These are phyloP conservation scores for Panzeria rudis DNA, from an alignment of 2,888 invertebrate genomes.

Conservation along the genomic window DNA sequence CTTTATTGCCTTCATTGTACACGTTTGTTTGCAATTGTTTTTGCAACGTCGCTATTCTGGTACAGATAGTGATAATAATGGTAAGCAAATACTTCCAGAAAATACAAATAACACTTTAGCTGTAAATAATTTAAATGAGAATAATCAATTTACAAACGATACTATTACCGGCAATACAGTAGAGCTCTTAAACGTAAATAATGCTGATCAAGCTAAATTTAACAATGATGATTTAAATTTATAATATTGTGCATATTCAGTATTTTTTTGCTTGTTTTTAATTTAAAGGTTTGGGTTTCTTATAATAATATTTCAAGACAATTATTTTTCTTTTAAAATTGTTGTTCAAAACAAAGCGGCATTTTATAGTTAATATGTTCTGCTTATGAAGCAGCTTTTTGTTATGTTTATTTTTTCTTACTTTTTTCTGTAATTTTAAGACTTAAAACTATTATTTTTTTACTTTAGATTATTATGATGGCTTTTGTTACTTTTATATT, in stretches of 20 bases:
- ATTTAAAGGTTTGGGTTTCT: not conserved
- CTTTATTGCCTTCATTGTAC: constrained; percentile 86
- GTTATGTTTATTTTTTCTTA: not conserved
- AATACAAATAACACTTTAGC: constrained; percentile 27
- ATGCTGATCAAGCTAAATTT: constrained; percentile 69
- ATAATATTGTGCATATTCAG: constrained; percentile 3
- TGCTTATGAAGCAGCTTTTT: constrained; percentile 28
- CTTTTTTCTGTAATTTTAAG: constrained; percentile 41
- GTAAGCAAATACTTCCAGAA: constrained; percentile 60
- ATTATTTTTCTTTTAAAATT: constrained; percentile 10
- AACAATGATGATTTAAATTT: constrained; percentile 77
- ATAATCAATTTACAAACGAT: constrained; percentile 38
- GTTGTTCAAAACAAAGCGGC: constrained; percentile 9
- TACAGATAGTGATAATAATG: constrained; percentile 70
- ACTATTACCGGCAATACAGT: constrained; percentile 22
- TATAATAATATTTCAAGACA: not conserved
- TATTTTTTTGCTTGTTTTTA: constrained; percentile 1
- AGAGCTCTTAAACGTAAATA: constrained; percentile 48
- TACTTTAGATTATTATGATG: not conserved
- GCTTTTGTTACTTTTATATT: not conserved
- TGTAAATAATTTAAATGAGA: constrained; percentile 76
- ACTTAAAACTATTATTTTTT: not conserved
- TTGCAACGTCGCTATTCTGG: constrained; percentile 77
- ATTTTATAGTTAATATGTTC: constrained; percentile 26
- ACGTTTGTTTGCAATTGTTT: constrained; percentile 85